Evolutionary conservation across 2,797 vertebrate species (phyloP).

Genomic region (Amphiprion clarkii): DNA sequence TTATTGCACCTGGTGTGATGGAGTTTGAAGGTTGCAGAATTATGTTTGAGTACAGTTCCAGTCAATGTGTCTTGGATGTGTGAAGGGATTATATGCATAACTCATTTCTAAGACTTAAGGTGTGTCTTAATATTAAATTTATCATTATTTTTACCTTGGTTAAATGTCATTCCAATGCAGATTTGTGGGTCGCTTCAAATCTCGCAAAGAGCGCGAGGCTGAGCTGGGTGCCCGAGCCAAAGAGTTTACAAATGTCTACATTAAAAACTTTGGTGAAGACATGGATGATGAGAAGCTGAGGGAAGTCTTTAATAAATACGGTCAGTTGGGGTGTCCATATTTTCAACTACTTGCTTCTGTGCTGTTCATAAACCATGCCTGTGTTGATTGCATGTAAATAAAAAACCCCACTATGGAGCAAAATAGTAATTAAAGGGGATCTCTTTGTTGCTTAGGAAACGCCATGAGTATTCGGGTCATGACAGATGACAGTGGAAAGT

Average conservation of each 20-base stretch:
- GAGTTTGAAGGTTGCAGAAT: slow-evolving; percentile 3
- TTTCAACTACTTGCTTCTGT: background rate
- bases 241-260: slow-evolving; percentile 98
- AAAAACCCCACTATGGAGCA: background rate
- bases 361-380: background rate
- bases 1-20: background rate
- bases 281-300: slow-evolving; percentile 98
- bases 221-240: slow-evolving; percentile 96
- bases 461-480: slow-evolving; percentile 97
- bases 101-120: no score
- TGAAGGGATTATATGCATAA: no score
- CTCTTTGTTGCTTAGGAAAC: slow-evolving; percentile 84
- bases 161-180: slow-evolving; percentile 71
- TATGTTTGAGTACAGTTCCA: background rate
- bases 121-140: no score
- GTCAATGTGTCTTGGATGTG: background rate
- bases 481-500: slow-evolving; percentile 95
- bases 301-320: slow-evolving; percentile 95
- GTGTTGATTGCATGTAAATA: background rate
- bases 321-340: slow-evolving; percentile 73
- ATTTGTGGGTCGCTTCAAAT: slow-evolving; percentile 98
- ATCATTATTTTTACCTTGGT: background rate
- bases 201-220: slow-evolving; percentile 96
- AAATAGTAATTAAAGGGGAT: background rate
- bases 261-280: slow-evolving; percentile 98